Base-by-base conservation (phyloP, 92 coral and sea anemone genomes). In the Montipora capitata region DNA sequence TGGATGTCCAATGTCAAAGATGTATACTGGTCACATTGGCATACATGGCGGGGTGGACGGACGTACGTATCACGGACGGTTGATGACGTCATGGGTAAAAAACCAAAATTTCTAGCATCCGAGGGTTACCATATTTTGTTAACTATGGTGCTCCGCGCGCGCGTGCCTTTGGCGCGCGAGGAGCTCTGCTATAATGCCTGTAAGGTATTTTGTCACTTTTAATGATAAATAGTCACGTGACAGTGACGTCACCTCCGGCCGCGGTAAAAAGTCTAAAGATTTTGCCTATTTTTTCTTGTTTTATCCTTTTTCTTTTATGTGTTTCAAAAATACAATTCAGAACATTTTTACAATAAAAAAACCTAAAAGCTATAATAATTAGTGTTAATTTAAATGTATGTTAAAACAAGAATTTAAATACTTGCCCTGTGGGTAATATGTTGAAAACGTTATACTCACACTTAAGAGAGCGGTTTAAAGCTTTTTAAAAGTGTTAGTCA, bases 361-460 rank as follows among this genome's bases (percentile, higher is more conserved):
- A 48, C 4, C 74, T 68, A 68, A 68, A 68, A 68, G 74, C 14
- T 68, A 68, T 68, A 68, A 18, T 27, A 66, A 66, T 68, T 68
- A 68, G 74, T 7, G 20, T 68, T 68, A 68, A 18, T 68, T 44
- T 68, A 15, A 68, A 68, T 68, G 72, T 66, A 66, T 66, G 72
- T n/a, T 67, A 67, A 67, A 38, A 27, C 35, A 27, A 27, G 35
- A 69, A 69, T 69, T 69, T 11, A 69, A 69, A 42, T 69, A 45
- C 43, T 42, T 69, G 7, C 74, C 74, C 74, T 69, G 74, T 69
- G 74, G 74, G 41, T n/a, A 56, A 77, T 77, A 58, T 78, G 70
- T 78, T 54, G 72, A n/a, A n/a, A n/a, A n/a, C n/a, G n/a, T n/a
- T n/a, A n/a, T n/a, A n/a, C n/a, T n/a, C n/a, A n/a, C 49, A 77